Evolutionary conservation across 1,140 invertebrate genomes (phyloP), one percentile per base, ranked within the genome.

Genomic region (Drosophila bocqueti): DNA sequence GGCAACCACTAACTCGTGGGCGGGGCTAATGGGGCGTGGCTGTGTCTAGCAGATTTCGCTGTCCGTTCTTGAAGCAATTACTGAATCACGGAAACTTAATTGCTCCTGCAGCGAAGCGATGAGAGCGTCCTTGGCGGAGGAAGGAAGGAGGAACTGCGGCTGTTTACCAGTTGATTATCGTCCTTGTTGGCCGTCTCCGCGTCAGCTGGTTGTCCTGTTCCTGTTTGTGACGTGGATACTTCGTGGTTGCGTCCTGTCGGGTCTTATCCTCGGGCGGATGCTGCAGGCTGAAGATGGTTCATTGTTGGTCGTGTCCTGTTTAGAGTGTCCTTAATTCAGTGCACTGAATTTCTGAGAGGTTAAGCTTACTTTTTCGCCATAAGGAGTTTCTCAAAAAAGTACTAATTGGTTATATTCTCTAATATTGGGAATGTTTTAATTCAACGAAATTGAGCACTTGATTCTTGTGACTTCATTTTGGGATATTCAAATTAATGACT

Each of bases 111-210:
- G 26, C 59, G 57, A 31, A 11, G 29, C 18, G 29, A 34, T 10
- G 57, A 34, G 50, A 13, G 57, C 29, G 38, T 65, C 57, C 57
- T 62, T 16, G 29, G 21, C 21, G 57, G 40, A 15, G 38, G 18
- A 34, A 42, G 38, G 36, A 11, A 13, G 38, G 16, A 59, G 38
- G n/a, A 24, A 10, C 40, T 65, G 63, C 57, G 57, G 63, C 63
- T 65, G 63, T 45, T 65, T 65, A 45, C 57, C 63, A 65, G 63
- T 62, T 65, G 63, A 65, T 65, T 65, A 65, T 65, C 63, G 63
- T 65, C 63, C 63, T 61, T 42, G 63, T 45, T 18, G 61, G 24
- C 47, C 36, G 46, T 29, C 34, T 54, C 24, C 60, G 16, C 60
- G 24, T 13, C 1, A 24, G 45, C 21, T 38, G 46, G 15, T 40